Percentiles rank a stretch among this genome's conserved stretches.
Evolutionary conservation across 2,797 vertebrate genomes (phyloP).

Genomic region (Otus scops): DNA sequence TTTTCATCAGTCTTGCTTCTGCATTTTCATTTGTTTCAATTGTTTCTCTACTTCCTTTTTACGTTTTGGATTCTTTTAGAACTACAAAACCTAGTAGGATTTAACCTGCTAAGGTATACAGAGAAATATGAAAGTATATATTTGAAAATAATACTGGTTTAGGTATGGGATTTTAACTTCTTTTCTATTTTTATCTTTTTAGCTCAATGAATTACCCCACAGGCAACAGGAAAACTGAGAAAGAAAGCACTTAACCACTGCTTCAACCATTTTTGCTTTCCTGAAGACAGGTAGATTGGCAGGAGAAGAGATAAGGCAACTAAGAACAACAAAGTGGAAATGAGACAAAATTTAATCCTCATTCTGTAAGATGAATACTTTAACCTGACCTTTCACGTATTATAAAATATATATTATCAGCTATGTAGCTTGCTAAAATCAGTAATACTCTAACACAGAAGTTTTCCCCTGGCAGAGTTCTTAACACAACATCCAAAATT

Average conservation of each 20-base stretch:
- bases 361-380: neutral
- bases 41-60: neutral
- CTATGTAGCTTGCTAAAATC: neutral
- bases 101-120: neutral
- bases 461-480: neutral
- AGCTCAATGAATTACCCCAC: neutral
- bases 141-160: neutral
- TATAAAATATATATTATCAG: neutral
- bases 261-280: neutral
- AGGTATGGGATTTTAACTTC: neutral
- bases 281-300: neutral
- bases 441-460: neutral
- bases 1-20: neutral
- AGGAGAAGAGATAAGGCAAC: neutral
- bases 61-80: neutral
- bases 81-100: neutral
- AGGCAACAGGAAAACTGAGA: neutral
- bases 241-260: neutral
- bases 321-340: neutral
- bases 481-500: neutral
- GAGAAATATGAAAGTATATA: neutral
- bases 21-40: neutral
- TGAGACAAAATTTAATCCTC: neutral
- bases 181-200: neutral
- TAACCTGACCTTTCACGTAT: neutral